Evolutionary conservation across 2,888 invertebrate species (phyloP).

Genomic region (Euplexia lucipara): DNA sequence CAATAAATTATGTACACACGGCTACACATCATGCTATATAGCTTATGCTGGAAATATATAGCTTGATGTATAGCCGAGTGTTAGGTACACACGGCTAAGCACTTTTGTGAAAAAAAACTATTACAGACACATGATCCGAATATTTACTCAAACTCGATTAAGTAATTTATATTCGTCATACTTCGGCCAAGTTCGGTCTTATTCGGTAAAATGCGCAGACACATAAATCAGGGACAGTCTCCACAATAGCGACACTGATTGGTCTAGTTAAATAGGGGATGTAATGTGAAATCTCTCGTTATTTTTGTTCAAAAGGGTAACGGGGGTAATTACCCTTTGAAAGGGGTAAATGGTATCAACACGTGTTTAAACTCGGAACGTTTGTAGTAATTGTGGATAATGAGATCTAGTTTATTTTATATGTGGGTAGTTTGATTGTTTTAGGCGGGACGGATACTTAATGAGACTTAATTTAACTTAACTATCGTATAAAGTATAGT

Average conservation of each 20-base stretch:
- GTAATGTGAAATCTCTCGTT: slow-evolving; percentile 53
- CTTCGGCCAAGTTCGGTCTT: slow-evolving; percentile 22
- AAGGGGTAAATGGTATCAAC: slow-evolving; percentile 46
- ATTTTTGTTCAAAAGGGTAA: slow-evolving; percentile 53
- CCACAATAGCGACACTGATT: slow-evolving; percentile 74
- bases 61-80: too few relatives aligned
- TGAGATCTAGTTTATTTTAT: slow-evolving; percentile 21
- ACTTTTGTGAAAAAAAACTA: too few relatives aligned
- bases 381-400: slow-evolving; percentile 40
- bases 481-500: background rate
- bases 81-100: too few relatives aligned
- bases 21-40: too few relatives aligned
- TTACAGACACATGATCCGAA: too few relatives aligned
- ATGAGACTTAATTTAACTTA: background rate
- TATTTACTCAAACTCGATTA: too few relatives aligned
- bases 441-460: background rate
- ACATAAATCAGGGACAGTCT: slow-evolving; percentile 84
- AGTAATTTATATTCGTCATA: background rate
- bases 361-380: slow-evolving; percentile 49
- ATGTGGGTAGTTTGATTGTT: slow-evolving; percentile 35
- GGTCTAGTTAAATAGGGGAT: slow-evolving; percentile 54
- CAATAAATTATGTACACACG: too few relatives aligned
- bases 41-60: too few relatives aligned
- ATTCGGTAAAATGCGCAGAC: slow-evolving; percentile 78
- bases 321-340: slow-evolving; percentile 37